Percentiles rank a stretch among this genome's conserved stretches.
These are phyloP conservation scores for Branchellion lobata DNA, from an alignment of 2,888 invertebrate genomes.

Conservation along the genomic window DNA sequence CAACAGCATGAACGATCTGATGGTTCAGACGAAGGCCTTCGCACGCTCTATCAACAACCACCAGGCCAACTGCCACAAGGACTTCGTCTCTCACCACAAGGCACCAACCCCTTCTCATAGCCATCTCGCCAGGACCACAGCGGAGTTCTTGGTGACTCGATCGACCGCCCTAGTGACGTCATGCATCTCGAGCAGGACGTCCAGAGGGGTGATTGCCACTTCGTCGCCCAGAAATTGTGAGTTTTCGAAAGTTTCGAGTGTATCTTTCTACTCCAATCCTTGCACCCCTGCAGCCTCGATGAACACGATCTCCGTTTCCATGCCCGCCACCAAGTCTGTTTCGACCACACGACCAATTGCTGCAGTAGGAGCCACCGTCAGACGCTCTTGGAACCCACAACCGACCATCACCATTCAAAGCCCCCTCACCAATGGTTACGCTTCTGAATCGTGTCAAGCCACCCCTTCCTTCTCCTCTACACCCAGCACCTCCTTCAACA, in stretches of 20 bases:
- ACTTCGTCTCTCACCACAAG: background rate
- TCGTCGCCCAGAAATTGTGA: background rate
- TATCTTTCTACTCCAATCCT: no score
- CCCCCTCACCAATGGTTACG: background rate
- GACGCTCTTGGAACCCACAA: slow-evolving; percentile 39
- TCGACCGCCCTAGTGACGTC: no score
- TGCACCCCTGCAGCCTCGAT: background rate
- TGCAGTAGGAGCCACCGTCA: slow-evolving; percentile 46
- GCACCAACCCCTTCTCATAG: slow-evolving; percentile 14
- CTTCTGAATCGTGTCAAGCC: background rate
- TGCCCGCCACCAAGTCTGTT: background rate
- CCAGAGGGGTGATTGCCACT: background rate
- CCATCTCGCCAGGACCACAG: slow-evolving; percentile 31
- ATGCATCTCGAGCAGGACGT: background rate
- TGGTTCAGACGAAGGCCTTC: slow-evolving; percentile 44
- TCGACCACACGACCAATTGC: slow-evolving; percentile 42
- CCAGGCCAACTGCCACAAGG: background rate
- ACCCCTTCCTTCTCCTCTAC: background rate
- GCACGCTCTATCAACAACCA: slow-evolving; percentile 30
- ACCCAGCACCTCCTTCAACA: background rate
- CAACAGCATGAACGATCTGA: slow-evolving; percentile 41
- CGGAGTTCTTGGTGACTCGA: background rate
- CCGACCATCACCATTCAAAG: background rate
- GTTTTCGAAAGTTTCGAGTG: no score
- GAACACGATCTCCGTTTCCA: background rate